A percentile compares a stretch with the other conserved stretches of the same genome.
phyloP scores from a whole-genome alignment of 2,797 vertebrate genomes.

The Apogon talboti region DNA sequence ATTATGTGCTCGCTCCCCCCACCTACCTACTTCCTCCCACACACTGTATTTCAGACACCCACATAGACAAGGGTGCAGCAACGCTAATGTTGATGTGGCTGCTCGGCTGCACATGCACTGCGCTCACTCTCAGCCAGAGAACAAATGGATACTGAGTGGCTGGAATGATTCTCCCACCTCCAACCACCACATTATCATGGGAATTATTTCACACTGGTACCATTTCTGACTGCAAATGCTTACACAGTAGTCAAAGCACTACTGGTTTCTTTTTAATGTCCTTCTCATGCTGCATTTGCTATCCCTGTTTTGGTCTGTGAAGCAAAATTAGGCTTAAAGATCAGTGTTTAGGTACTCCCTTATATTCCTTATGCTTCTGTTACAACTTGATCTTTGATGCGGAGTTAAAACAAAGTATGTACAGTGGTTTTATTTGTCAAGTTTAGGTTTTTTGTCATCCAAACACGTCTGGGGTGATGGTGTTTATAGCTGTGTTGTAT shows the following conservation, averaged over 20 bases:
- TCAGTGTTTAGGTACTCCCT: neutral
- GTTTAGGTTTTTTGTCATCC: no score
- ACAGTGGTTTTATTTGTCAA: no score
- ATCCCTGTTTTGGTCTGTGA: neutral
- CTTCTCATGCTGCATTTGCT: neutral
- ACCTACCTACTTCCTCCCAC: slow-evolving; percentile 73
- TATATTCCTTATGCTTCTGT: neutral
- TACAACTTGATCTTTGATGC: neutral
- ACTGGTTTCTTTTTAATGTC: neutral
- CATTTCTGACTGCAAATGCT: slow-evolving; percentile 26
- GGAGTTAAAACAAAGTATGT: no score
- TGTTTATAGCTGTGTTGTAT: no score
- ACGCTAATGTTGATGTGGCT: slow-evolving; percentile 45
- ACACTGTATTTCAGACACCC: slow-evolving; percentile 61
- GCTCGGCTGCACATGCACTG: slow-evolving; percentile 34
- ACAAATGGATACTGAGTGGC: slow-evolving; percentile 54
- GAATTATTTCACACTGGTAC: neutral
- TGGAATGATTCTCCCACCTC: slow-evolving; percentile 48
- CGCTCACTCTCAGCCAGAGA: slow-evolving; percentile 51
- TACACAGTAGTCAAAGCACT: neutral
- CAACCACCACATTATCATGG: slow-evolving; percentile 28
- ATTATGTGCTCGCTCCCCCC: slow-evolving; percentile 42
- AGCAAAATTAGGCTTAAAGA: no score
- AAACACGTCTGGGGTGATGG: no score
- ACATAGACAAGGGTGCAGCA: slow-evolving; percentile 58